These are phyloP conservation scores for Cantharis rufa DNA, from an alignment of 2,888 invertebrate genomes.

Conservation along the genomic window DNA sequence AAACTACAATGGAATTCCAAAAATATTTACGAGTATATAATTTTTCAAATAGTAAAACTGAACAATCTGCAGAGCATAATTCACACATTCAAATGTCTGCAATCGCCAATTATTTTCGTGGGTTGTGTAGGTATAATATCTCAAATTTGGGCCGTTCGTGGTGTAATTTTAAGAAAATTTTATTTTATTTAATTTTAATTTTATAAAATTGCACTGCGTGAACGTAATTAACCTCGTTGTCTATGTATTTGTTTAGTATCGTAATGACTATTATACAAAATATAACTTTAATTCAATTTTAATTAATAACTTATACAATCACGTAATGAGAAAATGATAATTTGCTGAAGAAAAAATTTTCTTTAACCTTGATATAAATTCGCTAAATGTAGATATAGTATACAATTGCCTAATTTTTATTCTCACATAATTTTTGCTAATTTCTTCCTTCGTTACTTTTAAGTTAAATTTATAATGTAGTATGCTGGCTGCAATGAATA, in stretches of 20 bases:
- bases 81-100: background rate
- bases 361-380: background rate
- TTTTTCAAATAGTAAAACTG: background rate
- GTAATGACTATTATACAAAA: background rate
- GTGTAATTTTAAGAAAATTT: background rate
- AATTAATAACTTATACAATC: background rate
- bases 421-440: background rate
- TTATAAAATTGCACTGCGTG: background rate
- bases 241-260: background rate
- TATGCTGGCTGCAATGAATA: background rate
- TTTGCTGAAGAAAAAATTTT: background rate
- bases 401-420: background rate
- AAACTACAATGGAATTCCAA: background rate
- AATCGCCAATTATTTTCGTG: background rate
- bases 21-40: background rate
- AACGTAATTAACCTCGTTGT: background rate
- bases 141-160: background rate
- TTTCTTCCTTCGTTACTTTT: background rate
- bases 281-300: background rate
- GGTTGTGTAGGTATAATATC: background rate
- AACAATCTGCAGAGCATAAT: background rate
- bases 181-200: background rate
- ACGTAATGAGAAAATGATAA: background rate
- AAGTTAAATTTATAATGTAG: background rate
- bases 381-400: background rate